These are phyloP conservation scores for Electrophaes corylata DNA, from an alignment of 2,888 invertebrate genomes.

Conservation along the genomic window DNA sequence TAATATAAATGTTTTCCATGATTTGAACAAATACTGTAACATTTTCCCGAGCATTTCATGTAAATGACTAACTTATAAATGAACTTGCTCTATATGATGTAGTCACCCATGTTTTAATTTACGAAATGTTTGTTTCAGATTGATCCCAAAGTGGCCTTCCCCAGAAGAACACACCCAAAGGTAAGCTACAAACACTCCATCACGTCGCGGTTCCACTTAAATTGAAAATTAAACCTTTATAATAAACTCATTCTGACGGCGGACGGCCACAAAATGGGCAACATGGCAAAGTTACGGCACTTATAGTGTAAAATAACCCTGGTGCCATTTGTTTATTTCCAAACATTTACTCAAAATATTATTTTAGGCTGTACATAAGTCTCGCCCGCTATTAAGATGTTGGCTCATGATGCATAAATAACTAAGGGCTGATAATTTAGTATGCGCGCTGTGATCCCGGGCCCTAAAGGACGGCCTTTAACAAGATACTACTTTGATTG, in stretches of 20 bases:
- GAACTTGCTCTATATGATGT: conserved; percentile 1
- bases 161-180: conserved; percentile 99
- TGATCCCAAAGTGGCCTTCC: conserved; percentile 99
- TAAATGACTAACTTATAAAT: not conserved
- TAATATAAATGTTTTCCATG: conserved; percentile 5
- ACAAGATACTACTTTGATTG: conserved; percentile 71
- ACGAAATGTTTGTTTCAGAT: conserved; percentile 89
- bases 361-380: conserved; percentile 82
- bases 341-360: conserved; percentile 82
- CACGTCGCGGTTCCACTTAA: conserved; percentile 55
- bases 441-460: conserved; percentile 75
- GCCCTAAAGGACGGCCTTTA: conserved; percentile 54
- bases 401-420: conserved; percentile 81
- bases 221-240: conserved; percentile 67
- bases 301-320: conserved; percentile 63
- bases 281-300: conserved; percentile 64
- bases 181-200: conserved; percentile 85
- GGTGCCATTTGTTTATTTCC: conserved; percentile 76
- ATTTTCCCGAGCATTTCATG: not conserved
- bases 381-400: conserved; percentile 79
- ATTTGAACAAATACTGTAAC: not conserved
- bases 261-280: conserved; percentile 60
- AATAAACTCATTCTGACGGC: conserved; percentile 68
- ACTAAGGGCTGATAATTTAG: conserved; percentile 80
- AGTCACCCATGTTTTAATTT: conserved; percentile 17